A percentile compares a stretch with the other conserved stretches of the same genome.
These are phyloP conservation scores for Sarcophilus harrisii DNA, from an alignment of 2,797 vertebrate genomes.

Conservation along the genomic window DNA sequence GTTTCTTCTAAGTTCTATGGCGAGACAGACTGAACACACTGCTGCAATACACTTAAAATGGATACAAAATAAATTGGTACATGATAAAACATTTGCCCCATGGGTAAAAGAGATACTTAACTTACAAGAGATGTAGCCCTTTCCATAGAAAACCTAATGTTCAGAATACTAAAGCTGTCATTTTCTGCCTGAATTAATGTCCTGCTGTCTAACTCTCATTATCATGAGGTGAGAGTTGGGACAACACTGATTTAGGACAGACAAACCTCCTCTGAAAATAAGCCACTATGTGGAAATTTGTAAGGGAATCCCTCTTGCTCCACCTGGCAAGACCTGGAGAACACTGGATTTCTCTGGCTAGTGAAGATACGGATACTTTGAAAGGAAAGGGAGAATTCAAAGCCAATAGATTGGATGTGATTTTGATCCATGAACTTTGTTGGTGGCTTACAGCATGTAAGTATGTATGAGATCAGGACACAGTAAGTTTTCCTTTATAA, in stretches of 20 bases:
- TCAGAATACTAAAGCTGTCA: constrained; percentile 13
- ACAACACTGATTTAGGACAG: constrained; percentile 42
- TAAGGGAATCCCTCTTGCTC: not conserved
- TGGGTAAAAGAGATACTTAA: constrained; percentile 34
- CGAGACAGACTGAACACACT: not conserved
- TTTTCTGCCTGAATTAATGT: constrained; percentile 64
- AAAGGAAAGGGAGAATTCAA: constrained; percentile 67
- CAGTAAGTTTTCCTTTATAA: constrained; percentile 78
- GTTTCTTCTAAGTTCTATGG: not conserved
- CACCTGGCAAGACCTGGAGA: constrained; percentile 20
- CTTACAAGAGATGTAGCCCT: not conserved
- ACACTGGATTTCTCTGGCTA: not conserved
- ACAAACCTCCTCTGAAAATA: constrained; percentile 32
- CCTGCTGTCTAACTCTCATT: constrained; percentile 35
- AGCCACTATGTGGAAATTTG: not conserved
- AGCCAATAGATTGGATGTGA: constrained; percentile 52
- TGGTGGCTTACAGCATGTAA: constrained; percentile 64
- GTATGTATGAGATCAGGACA: constrained; percentile 72
- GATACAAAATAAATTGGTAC: constrained; percentile 52
- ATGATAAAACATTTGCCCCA: constrained; percentile 14
- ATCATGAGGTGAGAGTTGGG: not conserved
- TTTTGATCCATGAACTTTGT: constrained; percentile 67
- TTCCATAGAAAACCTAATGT: constrained; percentile 18
- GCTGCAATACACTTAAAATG: not conserved
- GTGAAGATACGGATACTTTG: constrained; percentile 53